These are phyloP conservation scores for Dendrocincla fuliginosa DNA, from an alignment of 2,797 vertebrate species.

Conservation along the genomic window DNA sequence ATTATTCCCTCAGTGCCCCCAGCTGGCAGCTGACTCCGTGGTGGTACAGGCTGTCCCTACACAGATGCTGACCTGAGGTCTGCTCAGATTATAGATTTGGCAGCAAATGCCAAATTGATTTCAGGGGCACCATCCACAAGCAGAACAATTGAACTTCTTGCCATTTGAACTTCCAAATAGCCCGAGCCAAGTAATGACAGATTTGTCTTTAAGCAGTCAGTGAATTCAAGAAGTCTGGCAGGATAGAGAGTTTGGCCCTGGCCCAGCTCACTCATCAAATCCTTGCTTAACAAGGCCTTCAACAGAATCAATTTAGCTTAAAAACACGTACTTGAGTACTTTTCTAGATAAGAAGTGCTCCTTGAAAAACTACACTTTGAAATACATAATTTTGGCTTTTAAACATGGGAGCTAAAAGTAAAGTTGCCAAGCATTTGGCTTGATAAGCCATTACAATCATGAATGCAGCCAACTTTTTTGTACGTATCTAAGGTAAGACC, in stretches of 20 bases:
- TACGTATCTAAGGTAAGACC: neutral
- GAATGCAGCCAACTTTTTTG: neutral
- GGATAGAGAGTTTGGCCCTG: neutral
- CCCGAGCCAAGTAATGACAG: neutral
- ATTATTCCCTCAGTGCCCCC: neutral
- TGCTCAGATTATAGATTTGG: rapidly evolving
- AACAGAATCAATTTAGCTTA: neutral
- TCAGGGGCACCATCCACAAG: neutral
- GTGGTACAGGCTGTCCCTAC: neutral
- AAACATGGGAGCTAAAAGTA: neutral
- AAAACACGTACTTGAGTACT: neutral
- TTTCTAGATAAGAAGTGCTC: neutral
- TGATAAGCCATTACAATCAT: neutral
- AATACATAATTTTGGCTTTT: neutral
- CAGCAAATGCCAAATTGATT: neutral
- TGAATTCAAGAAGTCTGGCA: neutral
- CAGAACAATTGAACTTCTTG: neutral
- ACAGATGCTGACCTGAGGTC: neutral
- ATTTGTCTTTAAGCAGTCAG: neutral
- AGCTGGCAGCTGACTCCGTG: neutral
- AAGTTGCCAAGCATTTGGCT: neutral
- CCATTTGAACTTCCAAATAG: neutral
- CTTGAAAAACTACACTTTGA: neutral
- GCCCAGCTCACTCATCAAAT: neutral
- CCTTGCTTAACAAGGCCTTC: neutral